Evolutionary conservation across 2,113 vertebrate species (phyloP).

Genomic region (Paracanthobrama guichenoti): DNA sequence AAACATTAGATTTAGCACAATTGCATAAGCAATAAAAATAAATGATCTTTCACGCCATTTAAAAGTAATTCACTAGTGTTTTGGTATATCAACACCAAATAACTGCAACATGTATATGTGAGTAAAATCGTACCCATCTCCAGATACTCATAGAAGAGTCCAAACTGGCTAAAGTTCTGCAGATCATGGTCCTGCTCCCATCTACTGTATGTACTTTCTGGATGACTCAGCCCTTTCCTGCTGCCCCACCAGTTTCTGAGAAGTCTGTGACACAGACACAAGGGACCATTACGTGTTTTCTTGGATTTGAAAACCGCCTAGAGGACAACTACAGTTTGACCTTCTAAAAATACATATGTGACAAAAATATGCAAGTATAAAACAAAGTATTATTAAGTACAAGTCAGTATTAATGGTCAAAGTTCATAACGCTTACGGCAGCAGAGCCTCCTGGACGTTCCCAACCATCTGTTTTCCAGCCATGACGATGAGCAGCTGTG

Average conservation of each 20-base stretch:
- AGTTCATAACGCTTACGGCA: conserved; percentile 83
- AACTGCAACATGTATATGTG: neutral
- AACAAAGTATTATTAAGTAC: too few relatives aligned
- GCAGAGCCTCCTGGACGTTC: conserved; percentile 89
- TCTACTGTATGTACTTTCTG: conserved; percentile 85
- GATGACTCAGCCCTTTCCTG: conserved; percentile 82
- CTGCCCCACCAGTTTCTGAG: conserved; percentile 92
- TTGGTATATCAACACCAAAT: neutral
- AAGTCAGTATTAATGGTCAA: neutral
- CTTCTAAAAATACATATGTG: neutral
- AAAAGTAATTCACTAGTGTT: neutral
- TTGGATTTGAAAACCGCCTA: neutral
- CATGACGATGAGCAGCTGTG: conserved; percentile 95
- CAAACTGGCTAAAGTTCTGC: conserved; percentile 83
- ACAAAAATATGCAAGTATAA: neutral
- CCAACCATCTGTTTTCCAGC: conserved; percentile 92
- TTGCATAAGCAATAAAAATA: too few relatives aligned
- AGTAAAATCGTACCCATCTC: conserved; percentile 87
- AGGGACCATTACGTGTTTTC: neutral
- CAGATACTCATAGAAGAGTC: conserved; percentile 95
- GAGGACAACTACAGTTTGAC: neutral
- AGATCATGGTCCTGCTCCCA: conserved; percentile 96
- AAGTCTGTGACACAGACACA: conserved; percentile 67
- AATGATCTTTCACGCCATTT: too few relatives aligned
- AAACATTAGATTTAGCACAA: neutral